Conservation (phyloP, 2,113 vertebrate species). For the Mus spicilegus region DNA sequence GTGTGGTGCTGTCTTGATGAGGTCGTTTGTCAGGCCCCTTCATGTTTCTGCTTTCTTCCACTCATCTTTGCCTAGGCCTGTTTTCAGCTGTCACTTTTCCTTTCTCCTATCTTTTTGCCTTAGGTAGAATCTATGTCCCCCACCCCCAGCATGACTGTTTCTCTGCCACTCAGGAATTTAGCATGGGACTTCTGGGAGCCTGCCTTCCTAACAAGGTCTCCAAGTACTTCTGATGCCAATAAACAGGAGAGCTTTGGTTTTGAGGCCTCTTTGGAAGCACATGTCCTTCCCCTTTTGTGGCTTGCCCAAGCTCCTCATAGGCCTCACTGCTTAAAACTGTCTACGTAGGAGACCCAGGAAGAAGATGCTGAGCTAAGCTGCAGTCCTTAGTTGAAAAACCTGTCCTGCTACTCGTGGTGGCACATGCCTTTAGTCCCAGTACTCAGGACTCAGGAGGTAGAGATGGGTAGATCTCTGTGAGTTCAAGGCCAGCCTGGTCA, state of each 20-base stretch:
- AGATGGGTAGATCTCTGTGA: background rate
- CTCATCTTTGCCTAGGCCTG: background rate
- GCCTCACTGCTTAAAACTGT: background rate
- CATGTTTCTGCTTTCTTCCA: background rate
- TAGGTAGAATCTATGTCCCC: background rate
- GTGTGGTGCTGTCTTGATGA: background rate
- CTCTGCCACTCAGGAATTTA: constrained; percentile 43
- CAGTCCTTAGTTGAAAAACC: background rate
- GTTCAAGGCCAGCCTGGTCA: background rate
- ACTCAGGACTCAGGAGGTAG: background rate
- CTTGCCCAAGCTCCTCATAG: background rate
- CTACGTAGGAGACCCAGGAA: background rate
- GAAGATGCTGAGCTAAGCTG: background rate
- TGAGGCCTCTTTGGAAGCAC: background rate
- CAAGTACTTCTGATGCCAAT: constrained; percentile 36
- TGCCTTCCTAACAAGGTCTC: constrained; percentile 27
- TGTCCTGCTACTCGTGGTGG: background rate
- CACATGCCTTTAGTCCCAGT: background rate
- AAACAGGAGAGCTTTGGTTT: constrained; percentile 32
- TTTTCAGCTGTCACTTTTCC: background rate
- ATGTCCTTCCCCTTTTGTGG: constrained; percentile 9
- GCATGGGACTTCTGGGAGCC: background rate
- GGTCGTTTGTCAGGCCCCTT: background rate
- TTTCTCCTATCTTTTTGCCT: constrained; percentile 8
- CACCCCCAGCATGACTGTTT: background rate